Evolutionary conservation across 2,888 invertebrate genomes (phyloP).

Genomic region (Cheiracanthium punctorium): DNA sequence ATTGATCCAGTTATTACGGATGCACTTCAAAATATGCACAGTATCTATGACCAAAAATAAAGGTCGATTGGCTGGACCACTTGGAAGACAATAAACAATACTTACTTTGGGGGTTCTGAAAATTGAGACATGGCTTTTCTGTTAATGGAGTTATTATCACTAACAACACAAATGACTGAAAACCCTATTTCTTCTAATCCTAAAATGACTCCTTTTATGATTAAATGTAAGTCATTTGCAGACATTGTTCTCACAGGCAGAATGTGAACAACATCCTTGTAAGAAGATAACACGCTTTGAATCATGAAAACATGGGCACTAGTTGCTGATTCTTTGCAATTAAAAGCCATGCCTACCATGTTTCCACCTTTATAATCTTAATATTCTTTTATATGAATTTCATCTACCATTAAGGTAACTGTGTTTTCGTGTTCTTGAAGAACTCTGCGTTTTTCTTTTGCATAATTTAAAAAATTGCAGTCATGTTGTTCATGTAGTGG

Average conservation of each 20-base stretch:
- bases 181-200: not conserved
- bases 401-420: slow-evolving; percentile 30
- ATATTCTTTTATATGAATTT: slow-evolving; percentile 20
- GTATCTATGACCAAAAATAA: no score
- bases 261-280: slow-evolving; percentile 39
- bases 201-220: not conserved
- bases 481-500: slow-evolving; percentile 5
- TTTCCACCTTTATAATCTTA: slow-evolving; percentile 29
- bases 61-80: no score
- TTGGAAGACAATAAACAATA: no score
- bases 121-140: slow-evolving; percentile 20
- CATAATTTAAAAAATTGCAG: slow-evolving; percentile 15
- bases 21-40: no score
- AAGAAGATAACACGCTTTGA: slow-evolving; percentile 21
- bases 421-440: slow-evolving; percentile 11
- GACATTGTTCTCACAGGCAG: slow-evolving; percentile 7
- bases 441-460: not conserved
- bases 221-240: not conserved
- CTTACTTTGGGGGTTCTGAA: not conserved
- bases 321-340: slow-evolving; percentile 23
- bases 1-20: no score
- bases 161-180: not conserved
- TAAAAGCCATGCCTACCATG: slow-evolving; percentile 18
- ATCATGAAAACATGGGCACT: slow-evolving; percentile 37
- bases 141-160: slow-evolving; percentile 24